A percentile compares a stretch with the other conserved stretches of the same genome.
Conservation (phyloP, 1,140 invertebrate genomes). For the Pissodes strobi region DNA sequence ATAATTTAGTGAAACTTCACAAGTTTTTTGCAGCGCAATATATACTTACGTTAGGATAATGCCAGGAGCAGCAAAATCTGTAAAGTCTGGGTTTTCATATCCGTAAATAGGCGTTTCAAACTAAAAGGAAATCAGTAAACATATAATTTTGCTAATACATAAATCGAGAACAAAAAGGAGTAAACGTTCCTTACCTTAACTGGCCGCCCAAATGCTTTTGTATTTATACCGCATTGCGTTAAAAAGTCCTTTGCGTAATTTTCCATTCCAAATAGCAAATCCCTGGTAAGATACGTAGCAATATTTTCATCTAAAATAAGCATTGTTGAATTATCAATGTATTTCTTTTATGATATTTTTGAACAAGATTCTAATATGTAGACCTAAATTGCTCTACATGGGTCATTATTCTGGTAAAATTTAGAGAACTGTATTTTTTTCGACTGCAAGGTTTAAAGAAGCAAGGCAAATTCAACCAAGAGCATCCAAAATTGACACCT, state of each 20-base stretch:
- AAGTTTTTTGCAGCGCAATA: slow-evolving; percentile 13
- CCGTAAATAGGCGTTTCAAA: slow-evolving; percentile 75
- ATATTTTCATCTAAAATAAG: slow-evolving; percentile 80
- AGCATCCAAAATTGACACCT: too few relatives aligned
- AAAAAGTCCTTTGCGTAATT: slow-evolving; percentile 74
- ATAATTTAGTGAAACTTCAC: neutral
- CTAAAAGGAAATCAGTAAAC: slow-evolving; percentile 51
- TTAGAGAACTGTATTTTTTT: too few relatives aligned
- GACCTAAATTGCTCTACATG: too few relatives aligned
- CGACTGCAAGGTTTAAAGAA: too few relatives aligned
- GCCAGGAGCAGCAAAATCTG: slow-evolving; percentile 93
- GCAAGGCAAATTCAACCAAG: too few relatives aligned
- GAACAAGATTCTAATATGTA: neutral
- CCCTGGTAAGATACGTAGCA: slow-evolving; percentile 78
- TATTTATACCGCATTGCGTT: slow-evolving; percentile 72
- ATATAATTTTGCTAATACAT: neutral
- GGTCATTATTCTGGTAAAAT: too few relatives aligned
- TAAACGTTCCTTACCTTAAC: slow-evolving; percentile 72
- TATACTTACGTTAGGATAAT: slow-evolving; percentile 87
- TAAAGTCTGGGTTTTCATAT: slow-evolving; percentile 83
- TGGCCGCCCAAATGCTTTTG: slow-evolving; percentile 79
- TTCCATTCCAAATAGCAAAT: slow-evolving; percentile 79
- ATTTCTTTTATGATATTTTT: too few relatives aligned
- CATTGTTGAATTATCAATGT: neutral
- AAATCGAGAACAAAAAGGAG: neutral